Evolutionary conservation across 2,113 vertebrate species (phyloP), one percentile per base, ranked within the genome.

Genomic region (Paradoxurus hermaphroditus): DNA sequence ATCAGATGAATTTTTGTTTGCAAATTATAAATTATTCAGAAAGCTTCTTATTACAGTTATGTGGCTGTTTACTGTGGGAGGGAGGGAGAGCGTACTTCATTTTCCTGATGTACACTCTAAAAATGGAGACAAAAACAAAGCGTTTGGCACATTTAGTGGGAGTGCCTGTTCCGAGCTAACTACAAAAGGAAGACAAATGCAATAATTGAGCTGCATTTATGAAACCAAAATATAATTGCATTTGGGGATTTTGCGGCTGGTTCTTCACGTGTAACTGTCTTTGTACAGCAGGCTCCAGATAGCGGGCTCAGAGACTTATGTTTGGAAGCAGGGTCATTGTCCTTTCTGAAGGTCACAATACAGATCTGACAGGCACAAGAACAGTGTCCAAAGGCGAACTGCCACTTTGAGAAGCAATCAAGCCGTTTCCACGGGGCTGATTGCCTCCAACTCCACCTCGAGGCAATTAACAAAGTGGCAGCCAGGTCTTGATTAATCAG

Each of bases 21-120:
- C 96, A 98, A 98, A 98, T 97, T 95, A 97, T 98, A 98, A 98
- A 98, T 98, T 97, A 98, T 98, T 97, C 97, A 98, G 72, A 93
- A 97, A 96, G 87, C 95, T 95, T 73, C 97, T 96, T 96, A 92
- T 96, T 98, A 97, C 96, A 96, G 91, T 83, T 94, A 81, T 92
- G 56, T 75, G 81, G 59, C 92, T 97, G 96, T 96, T 97, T 96
- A 91, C 77, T 86, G 84, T 81, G 53, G 78, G 79, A 83, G 75
- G 86, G 84, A 90, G 65, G 79, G 68, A 77, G 49, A 34, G 18
- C 77, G 8, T 65, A 59, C 91, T 97, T 97, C 73, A 94, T 92
- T 97, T 97, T 95, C 95, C 94, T 86, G 59, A 95, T 92, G 63
- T 19, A 88, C 31, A 36, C 89, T 96, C 86, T 95, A 62, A 93